Evolutionary conservation across 2,797 vertebrate genomes (phyloP).

Genomic region (Pterois miles): DNA sequence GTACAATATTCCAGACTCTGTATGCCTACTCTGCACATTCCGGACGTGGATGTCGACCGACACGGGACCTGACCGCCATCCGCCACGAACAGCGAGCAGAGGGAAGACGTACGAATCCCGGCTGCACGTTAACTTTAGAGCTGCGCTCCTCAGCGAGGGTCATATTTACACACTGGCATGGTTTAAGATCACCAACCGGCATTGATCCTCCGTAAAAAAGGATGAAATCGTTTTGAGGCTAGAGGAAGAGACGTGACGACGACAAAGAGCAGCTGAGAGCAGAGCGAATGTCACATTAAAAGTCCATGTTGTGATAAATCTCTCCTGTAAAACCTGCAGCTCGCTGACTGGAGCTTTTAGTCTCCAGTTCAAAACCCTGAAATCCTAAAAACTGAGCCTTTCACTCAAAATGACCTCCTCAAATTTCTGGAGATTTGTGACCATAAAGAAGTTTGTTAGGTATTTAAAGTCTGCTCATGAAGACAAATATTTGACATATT

Average conservation of each 20-base stretch:
- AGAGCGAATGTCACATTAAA: background rate
- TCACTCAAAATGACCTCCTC: background rate
- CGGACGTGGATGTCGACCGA: conserved; percentile 71
- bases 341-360: background rate
- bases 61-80: conserved; percentile 45
- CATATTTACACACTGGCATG: conserved; percentile 3
- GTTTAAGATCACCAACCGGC: background rate
- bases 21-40: conserved; percentile 78
- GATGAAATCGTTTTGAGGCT: background rate
- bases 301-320: background rate
- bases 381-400: background rate
- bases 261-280: background rate
- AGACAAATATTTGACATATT: background rate
- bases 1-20: conserved; percentile 70
- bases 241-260: background rate
- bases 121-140: background rate
- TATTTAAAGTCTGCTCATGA: background rate
- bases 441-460: background rate
- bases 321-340: background rate
- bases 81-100: background rate
- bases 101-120: background rate
- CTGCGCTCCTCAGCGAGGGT: background rate
- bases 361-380: background rate
- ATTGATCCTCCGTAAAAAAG: background rate
- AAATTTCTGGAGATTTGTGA: background rate